These are phyloP conservation scores for Tetheella fluctuosa DNA, from an alignment of 2,888 invertebrate species.

Conservation along the genomic window DNA sequence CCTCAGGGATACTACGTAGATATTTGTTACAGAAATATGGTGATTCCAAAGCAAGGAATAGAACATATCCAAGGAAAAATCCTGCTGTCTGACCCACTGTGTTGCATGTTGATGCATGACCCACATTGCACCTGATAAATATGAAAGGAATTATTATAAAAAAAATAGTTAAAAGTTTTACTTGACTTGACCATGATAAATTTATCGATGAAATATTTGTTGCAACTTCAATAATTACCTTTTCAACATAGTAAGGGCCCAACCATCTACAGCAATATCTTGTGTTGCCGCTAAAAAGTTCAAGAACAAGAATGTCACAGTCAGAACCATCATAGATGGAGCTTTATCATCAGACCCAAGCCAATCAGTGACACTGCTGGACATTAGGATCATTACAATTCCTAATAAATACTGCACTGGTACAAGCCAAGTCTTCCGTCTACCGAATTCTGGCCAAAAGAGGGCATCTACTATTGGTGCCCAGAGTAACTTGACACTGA, in stretches of 20 bases:
- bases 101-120: conserved; percentile 99
- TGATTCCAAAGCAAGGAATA: conserved; percentile 98
- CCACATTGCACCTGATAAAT: conserved; percentile 92
- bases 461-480: conserved; percentile 98
- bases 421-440: conserved; percentile 97
- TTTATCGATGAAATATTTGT: too few species aligned
- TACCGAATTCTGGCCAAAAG: conserved; percentile 92
- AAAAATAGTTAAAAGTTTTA: too few species aligned
- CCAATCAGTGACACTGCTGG: conserved; percentile 89
- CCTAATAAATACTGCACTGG: conserved; percentile 97
- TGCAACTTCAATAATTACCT: conserved; percentile 85
- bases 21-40: conserved; percentile 98
- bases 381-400: conserved; percentile 94
- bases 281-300: conserved; percentile 99
- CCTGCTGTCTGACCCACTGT: conserved; percentile 99
- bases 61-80: conserved; percentile 97
- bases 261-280: conserved; percentile 99
- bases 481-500: conserved; percentile 97
- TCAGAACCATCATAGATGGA: conserved; percentile 91
- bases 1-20: conserved; percentile 88
- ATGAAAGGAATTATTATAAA: conserved; percentile 21
- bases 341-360: conserved; percentile 85
- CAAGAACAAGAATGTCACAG: conserved; percentile 93
- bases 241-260: conserved; percentile 99
- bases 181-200: too few species aligned